phyloP scores from a whole-genome alignment of 2,797 vertebrate genomes.

The Galago senegalensis region DNA sequence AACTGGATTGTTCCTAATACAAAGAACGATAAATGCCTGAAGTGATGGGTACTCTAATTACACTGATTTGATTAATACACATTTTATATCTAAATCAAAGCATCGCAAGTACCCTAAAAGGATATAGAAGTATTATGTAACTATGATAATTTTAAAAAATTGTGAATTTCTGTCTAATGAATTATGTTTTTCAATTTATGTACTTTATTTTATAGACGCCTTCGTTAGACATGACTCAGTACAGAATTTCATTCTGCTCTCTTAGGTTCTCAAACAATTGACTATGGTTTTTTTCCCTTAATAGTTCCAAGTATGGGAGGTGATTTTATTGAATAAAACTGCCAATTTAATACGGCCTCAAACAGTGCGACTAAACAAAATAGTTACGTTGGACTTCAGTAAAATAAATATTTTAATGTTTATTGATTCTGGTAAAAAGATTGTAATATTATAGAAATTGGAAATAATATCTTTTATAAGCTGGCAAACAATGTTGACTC shows the following conservation, averaged over 20 bases:
- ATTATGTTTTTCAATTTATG: not conserved
- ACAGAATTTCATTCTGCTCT: not conserved
- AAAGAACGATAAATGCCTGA: no score
- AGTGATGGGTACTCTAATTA: no score
- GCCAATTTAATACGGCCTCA: slow-evolving; percentile 22
- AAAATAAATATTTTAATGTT: not conserved
- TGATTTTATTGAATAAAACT: not conserved
- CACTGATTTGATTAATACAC: no score
- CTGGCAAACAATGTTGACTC: not conserved
- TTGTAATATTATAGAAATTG: not conserved
- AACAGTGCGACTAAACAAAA: not conserved
- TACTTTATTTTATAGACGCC: not conserved
- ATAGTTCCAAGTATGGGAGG: not conserved
- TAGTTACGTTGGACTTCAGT: not conserved
- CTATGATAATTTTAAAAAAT: no score
- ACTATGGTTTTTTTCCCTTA: not conserved
- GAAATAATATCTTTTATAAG: slow-evolving; percentile 4
- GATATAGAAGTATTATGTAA: no score
- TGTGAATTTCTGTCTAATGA: not conserved
- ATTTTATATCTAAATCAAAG: no score
- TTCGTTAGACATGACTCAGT: not conserved
- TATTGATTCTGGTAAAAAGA: not conserved
- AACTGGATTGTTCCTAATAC: no score
- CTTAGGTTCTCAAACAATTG: not conserved
- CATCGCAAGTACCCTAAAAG: no score